Evolutionary conservation across 2,888 invertebrate genomes (phyloP), one percentile per base, ranked within the genome.

Genomic region (Mythimna vitellina): DNA sequence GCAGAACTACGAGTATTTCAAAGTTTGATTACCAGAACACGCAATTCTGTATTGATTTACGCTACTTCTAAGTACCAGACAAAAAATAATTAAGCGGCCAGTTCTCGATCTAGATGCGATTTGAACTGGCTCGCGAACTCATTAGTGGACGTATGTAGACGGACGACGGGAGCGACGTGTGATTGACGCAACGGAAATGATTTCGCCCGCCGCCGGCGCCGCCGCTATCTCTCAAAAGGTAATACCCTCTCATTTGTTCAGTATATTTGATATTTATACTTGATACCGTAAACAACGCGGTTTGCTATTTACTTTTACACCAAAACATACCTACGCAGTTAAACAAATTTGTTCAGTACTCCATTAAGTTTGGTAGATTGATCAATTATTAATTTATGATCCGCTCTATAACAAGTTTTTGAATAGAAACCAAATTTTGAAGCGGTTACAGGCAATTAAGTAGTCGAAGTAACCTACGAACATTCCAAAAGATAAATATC

Each of bases 141-240:
- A 96, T 95, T 95, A 95, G 93, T 92, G 89, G 89, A 89, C 87
- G 91, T 88, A 90, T 87, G 88, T 89, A 86, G 87, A 90, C 89
- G 88, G 88, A 87, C 90, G 89, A 79, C 82, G 88, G 87, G 85
- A 81, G 81, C 90, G 93, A 92, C 93, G 88, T 88, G 91, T 95
- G 96, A 96, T 93, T 95, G 96, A 95, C 96, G 90, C 88, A 89
- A 87, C 94, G 96, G 95, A 96, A 96, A 96, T 96, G 94, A 96
- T 95, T 93, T 89, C 89, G 91, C 91, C 90, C 90, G 91, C 91
- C 88, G 86, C 87, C 91, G 89, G 88, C 90, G 89, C 89, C 89
- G 88, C 81, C 87, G 91, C 90, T 95, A 95, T 95, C 95, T 93
- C 92, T 87, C 88, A 86, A 89, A 90, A 90, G 90, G 91, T 89